phyloP scores from a whole-genome alignment of 2,797 vertebrate genomes.

The Otolemur crassicaudatus region DNA sequence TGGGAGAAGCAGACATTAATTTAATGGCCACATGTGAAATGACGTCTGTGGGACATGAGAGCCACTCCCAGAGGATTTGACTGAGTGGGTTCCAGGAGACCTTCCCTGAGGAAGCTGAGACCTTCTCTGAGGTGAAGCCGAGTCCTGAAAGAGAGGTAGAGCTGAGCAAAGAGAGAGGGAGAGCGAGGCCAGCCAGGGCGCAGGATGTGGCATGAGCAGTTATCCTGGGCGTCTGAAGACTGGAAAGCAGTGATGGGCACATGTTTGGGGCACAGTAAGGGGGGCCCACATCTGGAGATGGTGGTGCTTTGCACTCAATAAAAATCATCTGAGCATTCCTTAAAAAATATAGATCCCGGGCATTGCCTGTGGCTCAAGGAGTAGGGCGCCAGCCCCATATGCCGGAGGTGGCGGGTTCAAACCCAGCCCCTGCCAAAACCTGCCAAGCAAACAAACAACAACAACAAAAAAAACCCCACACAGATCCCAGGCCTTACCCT shows the following conservation, averaged over 20 bases:
- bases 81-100: neutral
- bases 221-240: neutral
- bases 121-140: neutral
- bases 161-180: neutral
- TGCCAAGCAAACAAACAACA: no score
- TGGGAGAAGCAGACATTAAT: neutral
- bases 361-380: no score
- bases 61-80: no score
- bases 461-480: no score
- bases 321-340: neutral
- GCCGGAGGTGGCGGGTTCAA: no score
- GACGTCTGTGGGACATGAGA: neutral
- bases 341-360: neutral
- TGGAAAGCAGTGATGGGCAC: rapidly evolving
- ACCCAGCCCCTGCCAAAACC: no score
- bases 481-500: neutral
- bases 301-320: neutral
- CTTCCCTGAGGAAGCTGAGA: neutral
- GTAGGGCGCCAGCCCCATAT: no score
- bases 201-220: neutral
- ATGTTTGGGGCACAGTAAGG: neutral
- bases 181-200: neutral
- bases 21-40: neutral
- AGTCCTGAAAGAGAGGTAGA: neutral
- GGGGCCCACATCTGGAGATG: neutral